Percentiles rank a stretch among this genome's conserved stretches.
phyloP scores from a whole-genome alignment of 1,140 invertebrate species.

The Hycleus phaleratus region DNA sequence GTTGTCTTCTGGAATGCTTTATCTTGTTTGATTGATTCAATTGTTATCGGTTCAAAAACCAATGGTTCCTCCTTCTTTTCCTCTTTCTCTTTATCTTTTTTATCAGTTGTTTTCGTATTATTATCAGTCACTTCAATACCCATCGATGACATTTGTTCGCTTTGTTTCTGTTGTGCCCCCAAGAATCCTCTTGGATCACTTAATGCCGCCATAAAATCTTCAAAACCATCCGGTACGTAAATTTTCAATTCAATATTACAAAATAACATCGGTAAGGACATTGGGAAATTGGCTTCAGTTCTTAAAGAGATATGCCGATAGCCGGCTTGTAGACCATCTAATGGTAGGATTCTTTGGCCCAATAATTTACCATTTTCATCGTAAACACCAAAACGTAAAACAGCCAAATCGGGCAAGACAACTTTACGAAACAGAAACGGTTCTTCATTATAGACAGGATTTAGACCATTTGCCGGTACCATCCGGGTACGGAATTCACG shows the following conservation, averaged over 20 bases:
- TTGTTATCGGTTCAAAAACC: conserved; percentile 86
- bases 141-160: conserved; percentile 88
- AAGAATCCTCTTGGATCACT: conserved; percentile 92
- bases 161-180: conserved; percentile 79
- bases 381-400: conserved; percentile 95
- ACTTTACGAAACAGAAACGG: conserved; percentile 97
- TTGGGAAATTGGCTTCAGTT: conserved; percentile 98
- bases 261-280: conserved; percentile 97
- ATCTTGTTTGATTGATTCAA: conserved; percentile 82
- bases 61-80: conserved; percentile 64
- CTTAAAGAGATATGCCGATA: conserved; percentile 96
- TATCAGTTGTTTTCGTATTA: conserved; percentile 27
- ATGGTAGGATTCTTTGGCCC: conserved; percentile 93
- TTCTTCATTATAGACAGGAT: conserved; percentile 98
- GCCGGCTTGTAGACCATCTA: conserved; percentile 92
- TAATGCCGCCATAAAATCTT: conserved; percentile 96
- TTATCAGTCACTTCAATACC: conserved; percentile 64
- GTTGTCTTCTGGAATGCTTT: conserved; percentile 92
- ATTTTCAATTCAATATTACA: conserved; percentile 99
- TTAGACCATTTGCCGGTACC: conserved; percentile 93
- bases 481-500: conserved; percentile 96
- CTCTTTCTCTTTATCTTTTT: conserved; percentile 55
- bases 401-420: conserved; percentile 95
- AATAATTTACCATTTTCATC: conserved; percentile 77
- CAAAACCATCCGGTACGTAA: conserved; percentile 98